Evolutionary conservation across 2,113 vertebrate genomes (phyloP), one percentile per base, ranked within the genome.

Genomic region (Lethenteron camtschaticum): DNA sequence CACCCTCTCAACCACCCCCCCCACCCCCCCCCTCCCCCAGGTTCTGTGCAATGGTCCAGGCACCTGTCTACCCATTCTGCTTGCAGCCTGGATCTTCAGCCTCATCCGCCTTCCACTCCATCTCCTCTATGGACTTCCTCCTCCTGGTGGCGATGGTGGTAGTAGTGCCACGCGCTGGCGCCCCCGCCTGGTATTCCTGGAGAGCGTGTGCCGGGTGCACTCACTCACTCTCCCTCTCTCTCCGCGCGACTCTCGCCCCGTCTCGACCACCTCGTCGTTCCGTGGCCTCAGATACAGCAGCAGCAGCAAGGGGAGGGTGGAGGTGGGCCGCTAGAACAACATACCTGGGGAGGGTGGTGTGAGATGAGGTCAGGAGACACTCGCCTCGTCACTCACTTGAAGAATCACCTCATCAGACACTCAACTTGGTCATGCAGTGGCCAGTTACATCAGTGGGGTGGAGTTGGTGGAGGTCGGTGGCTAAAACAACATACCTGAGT

Each of bases 1-100:
- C 41, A 41, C 41, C 41, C 41, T 41, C 41, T 41, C 41, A 41
- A 41, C 41, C 41, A 41, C 41, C 41, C n/a, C n/a, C n/a, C n/a
- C n/a, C n/a, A n/a, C 41, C 41, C 4, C 41, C 41, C 41, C 24
- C 3, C 4, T 9, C 20, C 63, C n/a, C n/a, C 63, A 66, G 63
- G 63, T 66, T n/a, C 63, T 66, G 63, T 66, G 63, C 63, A 66
- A 66, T 66, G 63, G 63, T 9, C 63, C 63, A 66, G 63, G 63
- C 20, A 20, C 20, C 10, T 66, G 63, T 66, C 14, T 66, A 20
- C 14, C 63, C 63, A 41, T 20, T 20, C 63, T 66, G 63, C 63
- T 66, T 66, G 20, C 14, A n/a, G 20, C 10, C 20, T 10, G 63
- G n/a, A 8, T 66, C 20, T 66, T 9, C 63, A 16, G 63, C 63